Evolutionary conservation across 1,140 invertebrate species (phyloP).

Genomic region (Trigoniulus corallinus): DNA sequence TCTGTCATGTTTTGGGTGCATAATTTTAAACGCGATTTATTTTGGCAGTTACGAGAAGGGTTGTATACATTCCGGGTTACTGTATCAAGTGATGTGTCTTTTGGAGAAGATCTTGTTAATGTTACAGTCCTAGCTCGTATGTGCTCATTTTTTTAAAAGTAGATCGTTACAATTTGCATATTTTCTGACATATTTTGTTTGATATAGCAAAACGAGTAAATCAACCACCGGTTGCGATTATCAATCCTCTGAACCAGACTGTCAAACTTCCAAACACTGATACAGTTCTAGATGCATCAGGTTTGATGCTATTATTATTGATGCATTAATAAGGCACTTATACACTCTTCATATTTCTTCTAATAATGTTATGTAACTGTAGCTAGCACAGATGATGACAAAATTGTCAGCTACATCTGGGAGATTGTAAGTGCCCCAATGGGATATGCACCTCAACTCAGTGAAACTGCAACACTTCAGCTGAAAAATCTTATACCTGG

Average conservation of each 20-base stretch:
- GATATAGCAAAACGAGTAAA: slow-evolving; percentile 59
- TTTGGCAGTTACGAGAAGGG: slow-evolving; percentile 40
- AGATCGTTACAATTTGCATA: slow-evolving; percentile 3
- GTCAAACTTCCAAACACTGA: slow-evolving; percentile 76
- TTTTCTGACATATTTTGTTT: slow-evolving; percentile 6
- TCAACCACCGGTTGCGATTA: slow-evolving; percentile 64
- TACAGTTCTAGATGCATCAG: slow-evolving; percentile 72
- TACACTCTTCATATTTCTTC: too few species aligned
- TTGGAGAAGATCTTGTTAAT: slow-evolving; percentile 71
- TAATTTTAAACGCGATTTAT: neutral
- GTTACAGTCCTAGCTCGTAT: slow-evolving; percentile 71
- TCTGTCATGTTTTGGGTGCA: neutral
- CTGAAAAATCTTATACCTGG: slow-evolving; percentile 64
- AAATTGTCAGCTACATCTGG: slow-evolving; percentile 76
- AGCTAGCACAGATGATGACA: slow-evolving; percentile 58
- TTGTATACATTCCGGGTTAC: slow-evolving; percentile 75
- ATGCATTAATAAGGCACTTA: neutral
- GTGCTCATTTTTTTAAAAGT: slow-evolving; percentile 3
- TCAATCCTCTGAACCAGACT: slow-evolving; percentile 62
- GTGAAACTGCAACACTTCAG: slow-evolving; percentile 64
- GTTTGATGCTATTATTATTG: slow-evolving; percentile 13
- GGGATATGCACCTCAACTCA: slow-evolving; percentile 58
- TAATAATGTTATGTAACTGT: slow-evolving; percentile 8
- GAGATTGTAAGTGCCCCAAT: slow-evolving; percentile 72
- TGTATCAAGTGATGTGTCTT: slow-evolving; percentile 50